phyloP scores from a whole-genome alignment of 2,113 vertebrate species.

The Pterocles burchelli region DNA sequence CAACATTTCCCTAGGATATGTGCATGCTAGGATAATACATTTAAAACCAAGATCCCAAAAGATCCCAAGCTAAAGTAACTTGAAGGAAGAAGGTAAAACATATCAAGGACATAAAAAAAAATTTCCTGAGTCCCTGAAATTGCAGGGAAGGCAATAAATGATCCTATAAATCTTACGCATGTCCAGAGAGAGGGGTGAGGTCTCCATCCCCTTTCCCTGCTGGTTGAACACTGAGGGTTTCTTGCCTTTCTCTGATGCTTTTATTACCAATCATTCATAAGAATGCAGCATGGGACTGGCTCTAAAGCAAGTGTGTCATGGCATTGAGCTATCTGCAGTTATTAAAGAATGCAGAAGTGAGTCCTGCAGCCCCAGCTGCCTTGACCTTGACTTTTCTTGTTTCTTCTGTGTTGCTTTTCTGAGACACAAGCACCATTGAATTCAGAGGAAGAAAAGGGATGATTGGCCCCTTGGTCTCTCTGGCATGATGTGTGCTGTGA shows the following conservation, averaged over 20 bases:
- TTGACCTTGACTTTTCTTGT: background rate
- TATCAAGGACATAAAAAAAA: background rate
- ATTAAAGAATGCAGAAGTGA: background rate
- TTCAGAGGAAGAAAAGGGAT: background rate
- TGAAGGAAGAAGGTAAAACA: background rate
- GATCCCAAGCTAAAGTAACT: background rate
- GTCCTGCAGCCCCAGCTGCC: background rate
- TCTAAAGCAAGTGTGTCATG: background rate
- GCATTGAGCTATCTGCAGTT: background rate
- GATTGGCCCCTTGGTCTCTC: background rate
- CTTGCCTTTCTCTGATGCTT: background rate
- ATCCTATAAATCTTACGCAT: background rate
- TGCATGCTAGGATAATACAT: background rate
- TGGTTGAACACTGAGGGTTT: background rate
- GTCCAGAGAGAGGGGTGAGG: no score
- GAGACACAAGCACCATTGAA: background rate
- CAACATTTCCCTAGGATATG: background rate
- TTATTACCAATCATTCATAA: background rate
- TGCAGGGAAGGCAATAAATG: background rate
- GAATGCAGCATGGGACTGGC: background rate
- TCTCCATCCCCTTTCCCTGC: no score
- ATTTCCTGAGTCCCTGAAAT: background rate
- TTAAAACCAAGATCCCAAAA: background rate
- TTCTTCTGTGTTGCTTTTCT: background rate
- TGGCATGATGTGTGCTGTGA: background rate